Evolutionary conservation across 2,113 vertebrate genomes (phyloP).

Genomic region (Bujurquina vittata): DNA sequence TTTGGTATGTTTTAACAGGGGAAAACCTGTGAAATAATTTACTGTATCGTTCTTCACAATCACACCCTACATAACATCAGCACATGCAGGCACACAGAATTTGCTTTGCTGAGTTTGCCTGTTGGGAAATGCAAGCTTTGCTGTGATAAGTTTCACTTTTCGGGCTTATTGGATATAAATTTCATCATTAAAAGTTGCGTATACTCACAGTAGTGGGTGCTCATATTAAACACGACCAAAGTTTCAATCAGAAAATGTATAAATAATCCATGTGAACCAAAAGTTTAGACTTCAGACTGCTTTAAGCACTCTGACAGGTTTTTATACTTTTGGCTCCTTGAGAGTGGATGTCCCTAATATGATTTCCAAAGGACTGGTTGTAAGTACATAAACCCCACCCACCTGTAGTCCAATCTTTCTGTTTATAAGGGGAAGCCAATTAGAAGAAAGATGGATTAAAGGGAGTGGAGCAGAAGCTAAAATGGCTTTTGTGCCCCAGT

Average conservation of each 20-base stretch:
- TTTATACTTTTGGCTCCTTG: neutral
- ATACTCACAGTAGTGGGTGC: neutral
- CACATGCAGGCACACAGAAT: too few species aligned
- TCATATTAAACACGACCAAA: neutral
- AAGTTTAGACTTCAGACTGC: too few species aligned
- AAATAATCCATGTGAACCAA: neutral
- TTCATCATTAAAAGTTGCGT: neutral
- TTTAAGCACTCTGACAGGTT: neutral
- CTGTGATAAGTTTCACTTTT: neutral
- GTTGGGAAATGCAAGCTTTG: neutral
- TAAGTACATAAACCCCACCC: neutral
- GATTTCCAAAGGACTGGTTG: neutral
- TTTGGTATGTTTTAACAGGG: too few species aligned
- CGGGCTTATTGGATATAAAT: neutral
- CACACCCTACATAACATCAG: too few species aligned
- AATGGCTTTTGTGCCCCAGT: too few species aligned
- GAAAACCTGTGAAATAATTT: too few species aligned
- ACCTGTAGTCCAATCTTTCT: accelerated
- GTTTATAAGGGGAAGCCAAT: accelerated
- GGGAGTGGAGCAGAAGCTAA: neutral
- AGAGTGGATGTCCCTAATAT: too few species aligned
- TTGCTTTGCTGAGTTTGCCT: neutral
- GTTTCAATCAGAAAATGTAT: accelerated
- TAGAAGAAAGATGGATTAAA: neutral
- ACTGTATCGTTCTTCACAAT: too few species aligned